Base-by-base conservation (phyloP, 2,797 vertebrate species). In the Pseudomugil tenellus region DNA sequence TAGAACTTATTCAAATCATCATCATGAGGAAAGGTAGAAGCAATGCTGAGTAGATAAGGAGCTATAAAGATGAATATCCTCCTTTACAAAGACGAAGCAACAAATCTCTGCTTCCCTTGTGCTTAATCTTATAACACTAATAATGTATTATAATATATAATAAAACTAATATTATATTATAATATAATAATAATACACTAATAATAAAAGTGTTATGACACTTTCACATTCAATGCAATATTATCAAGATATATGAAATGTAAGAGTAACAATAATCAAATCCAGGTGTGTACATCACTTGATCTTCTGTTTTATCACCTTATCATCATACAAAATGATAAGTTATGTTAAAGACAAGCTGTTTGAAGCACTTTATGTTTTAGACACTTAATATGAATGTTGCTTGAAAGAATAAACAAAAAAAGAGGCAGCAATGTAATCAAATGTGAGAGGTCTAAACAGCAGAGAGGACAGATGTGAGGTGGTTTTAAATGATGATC, bases 381-480 rank as follows among this genome's bases (percentile, higher is more conserved):
- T 19, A 29, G 82, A 81, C 70, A 28, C 19, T 73, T 74, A 2
- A 6, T 41, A 41, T 41, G 37, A 39, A 16, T 39, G 3, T 16
- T 39, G 37, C 2, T 39, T 4, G 14, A 39, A 39, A 39, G 37
- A 39, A 16, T 16, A 16, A 16, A 31, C 3, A 13, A 35, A n/a
- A n/a, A 35, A 35, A 35, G 12, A 35, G 34, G 34, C 34, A 35
- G 64, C 55, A 72, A 80, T 80, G 84, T 82, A 86, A 88, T 89
- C 83, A 83, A 87, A 85, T 41, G 62, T 76, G 73, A 89, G 77
- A 62, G 71, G 83, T 83, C 81, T 78, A 69, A 84, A 81, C 82
- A 85, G 39, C 26, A 39, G 68, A 63, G 76, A 72, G 37, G 83
- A 68, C 9, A 28, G 65, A 80, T 68, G 67, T 59, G 76, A 77